These are phyloP conservation scores for Corythoichthys haematopterus DNA, from an alignment of 2,113 vertebrate genomes.

Conservation along the genomic window DNA sequence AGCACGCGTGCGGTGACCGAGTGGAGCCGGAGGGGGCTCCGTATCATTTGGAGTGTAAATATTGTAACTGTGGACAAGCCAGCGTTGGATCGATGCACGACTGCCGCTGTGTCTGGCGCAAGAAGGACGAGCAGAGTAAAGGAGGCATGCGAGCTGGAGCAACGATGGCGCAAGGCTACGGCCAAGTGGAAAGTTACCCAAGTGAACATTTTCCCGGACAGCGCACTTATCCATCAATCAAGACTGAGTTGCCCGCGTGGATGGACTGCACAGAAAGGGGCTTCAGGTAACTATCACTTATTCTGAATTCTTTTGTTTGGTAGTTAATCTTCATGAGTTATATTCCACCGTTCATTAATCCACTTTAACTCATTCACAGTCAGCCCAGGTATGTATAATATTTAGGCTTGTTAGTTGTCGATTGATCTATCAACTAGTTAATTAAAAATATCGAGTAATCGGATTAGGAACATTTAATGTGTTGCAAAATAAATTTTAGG, in stretches of 20 bases:
- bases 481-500: too few species aligned
- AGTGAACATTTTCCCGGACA: constrained; percentile 36
- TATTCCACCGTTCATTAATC: not conserved
- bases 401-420: too few species aligned
- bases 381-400: too few species aligned
- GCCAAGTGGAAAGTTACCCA: constrained; percentile 60
- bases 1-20: constrained; percentile 30
- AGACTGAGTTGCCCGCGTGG: constrained; percentile 53
- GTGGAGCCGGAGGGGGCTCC: constrained; percentile 24
- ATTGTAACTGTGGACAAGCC: constrained; percentile 41
- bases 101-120: constrained; percentile 49
- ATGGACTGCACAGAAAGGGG: constrained; percentile 43
- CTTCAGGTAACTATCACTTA: constrained; percentile 51
- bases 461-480: too few species aligned
- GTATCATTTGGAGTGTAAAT: constrained; percentile 42
- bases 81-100: constrained; percentile 26
- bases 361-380: not conserved
- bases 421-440: too few species aligned
- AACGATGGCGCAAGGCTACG: constrained; percentile 34
- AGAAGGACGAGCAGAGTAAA: constrained; percentile 20
- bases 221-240: constrained; percentile 40
- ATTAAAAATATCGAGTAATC: too few species aligned
- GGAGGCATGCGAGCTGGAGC: constrained; percentile 14
- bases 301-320: not conserved
- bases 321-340: not conserved